Percentiles rank a stretch among this genome's conserved stretches.
These are phyloP conservation scores for Capra hircus DNA, from an alignment of 2,113 vertebrate species.

Conservation along the genomic window DNA sequence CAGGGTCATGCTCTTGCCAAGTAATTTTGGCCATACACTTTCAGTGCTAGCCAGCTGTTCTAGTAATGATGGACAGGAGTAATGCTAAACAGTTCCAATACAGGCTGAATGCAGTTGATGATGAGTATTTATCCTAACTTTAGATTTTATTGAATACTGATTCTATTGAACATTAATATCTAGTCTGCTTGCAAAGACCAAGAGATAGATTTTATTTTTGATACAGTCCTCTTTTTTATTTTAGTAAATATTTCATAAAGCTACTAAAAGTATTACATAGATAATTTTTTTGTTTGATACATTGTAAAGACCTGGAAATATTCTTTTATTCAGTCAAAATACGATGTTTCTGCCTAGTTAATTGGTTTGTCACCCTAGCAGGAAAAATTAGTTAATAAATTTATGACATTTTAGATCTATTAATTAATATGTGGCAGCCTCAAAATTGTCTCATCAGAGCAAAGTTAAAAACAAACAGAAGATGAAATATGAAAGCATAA, in stretches of 20 bases:
- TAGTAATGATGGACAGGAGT: slow-evolving; percentile 30
- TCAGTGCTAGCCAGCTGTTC: slow-evolving; percentile 15
- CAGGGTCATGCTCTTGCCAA: slow-evolving; percentile 70
- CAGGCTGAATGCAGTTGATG: background rate
- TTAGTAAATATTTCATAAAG: background rate
- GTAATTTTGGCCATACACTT: background rate
- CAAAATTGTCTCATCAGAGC: background rate
- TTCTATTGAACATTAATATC: background rate
- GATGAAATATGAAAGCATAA: background rate
- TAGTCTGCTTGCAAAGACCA: background rate
- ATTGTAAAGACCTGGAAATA: background rate
- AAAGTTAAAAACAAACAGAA: background rate
- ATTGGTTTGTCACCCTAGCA: background rate
- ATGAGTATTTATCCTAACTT: background rate
- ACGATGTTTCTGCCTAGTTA: background rate
- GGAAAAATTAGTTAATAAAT: background rate
- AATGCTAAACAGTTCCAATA: background rate
- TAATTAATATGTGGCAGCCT: background rate
- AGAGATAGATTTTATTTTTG: background rate
- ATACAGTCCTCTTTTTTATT: background rate
- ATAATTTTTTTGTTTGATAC: background rate
- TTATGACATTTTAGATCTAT: background rate
- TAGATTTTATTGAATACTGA: background rate
- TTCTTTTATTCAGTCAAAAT: background rate
- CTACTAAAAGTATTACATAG: background rate